These are phyloP conservation scores for Argopecten irradians DNA, from an alignment of 1,140 invertebrate genomes.

Conservation along the genomic window DNA sequence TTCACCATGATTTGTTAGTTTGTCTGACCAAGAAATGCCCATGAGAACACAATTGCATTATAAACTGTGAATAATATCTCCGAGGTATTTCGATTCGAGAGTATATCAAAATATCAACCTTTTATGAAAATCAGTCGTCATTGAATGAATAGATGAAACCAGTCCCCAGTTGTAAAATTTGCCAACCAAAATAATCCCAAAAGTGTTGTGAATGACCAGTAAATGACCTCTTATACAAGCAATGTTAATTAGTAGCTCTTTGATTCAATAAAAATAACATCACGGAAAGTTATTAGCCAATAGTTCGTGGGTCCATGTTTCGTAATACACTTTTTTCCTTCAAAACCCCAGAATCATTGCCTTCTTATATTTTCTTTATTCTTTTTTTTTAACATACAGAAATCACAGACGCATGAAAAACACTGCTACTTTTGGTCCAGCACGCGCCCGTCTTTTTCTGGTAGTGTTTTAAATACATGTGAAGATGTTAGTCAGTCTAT, in stretches of 20 bases:
- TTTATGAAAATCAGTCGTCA: background rate
- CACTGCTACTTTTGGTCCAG: too few species aligned
- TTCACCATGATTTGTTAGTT: background rate
- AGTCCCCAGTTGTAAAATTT: background rate
- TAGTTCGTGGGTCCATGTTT: too few species aligned
- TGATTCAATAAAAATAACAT: too few species aligned
- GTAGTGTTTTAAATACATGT: too few species aligned
- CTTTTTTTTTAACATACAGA: too few species aligned
- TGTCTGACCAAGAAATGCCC: background rate
- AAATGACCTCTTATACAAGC: background rate
- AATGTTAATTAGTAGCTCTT: background rate
- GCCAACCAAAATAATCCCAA: background rate
- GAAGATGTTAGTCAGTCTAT: too few species aligned
- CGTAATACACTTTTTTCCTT: too few species aligned
- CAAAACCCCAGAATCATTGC: too few species aligned
- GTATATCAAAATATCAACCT: background rate
- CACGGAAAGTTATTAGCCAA: too few species aligned
- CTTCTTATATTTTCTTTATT: too few species aligned
- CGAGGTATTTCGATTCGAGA: background rate
- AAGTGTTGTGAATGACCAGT: background rate
- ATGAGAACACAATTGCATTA: background rate
- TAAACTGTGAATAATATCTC: background rate
- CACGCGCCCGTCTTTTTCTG: too few species aligned
- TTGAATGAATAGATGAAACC: background rate
- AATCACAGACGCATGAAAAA: too few species aligned